Evolutionary conservation across 1,140 invertebrate genomes (phyloP).

Genomic region (Drosophila nigromelanica): DNA sequence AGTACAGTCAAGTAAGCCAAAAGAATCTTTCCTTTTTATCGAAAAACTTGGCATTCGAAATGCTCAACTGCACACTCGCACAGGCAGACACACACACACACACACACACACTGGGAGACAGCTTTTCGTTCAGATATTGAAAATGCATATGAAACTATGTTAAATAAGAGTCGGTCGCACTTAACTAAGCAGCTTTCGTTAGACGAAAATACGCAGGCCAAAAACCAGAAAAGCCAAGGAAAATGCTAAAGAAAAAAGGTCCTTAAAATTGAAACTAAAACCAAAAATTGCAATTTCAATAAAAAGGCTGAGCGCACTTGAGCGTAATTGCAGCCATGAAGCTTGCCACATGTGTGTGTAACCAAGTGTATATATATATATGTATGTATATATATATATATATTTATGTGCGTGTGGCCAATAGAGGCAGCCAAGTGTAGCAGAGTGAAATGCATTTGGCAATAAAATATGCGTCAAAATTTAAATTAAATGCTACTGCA

Average conservation of each 20-base stretch:
- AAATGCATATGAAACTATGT: slow-evolving; percentile 45
- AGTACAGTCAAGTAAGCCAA: slow-evolving; percentile 18
- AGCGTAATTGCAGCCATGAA: slow-evolving; percentile 71
- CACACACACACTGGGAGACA: background rate
- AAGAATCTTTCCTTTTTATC: slow-evolving; percentile 66
- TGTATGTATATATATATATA: background rate
- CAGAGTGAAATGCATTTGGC: slow-evolving; percentile 45
- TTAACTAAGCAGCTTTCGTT: slow-evolving; percentile 62
- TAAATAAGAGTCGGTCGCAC: slow-evolving; percentile 68
- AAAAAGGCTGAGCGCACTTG: slow-evolving; percentile 74
- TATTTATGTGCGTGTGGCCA: slow-evolving; percentile 15
- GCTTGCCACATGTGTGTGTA: slow-evolving; percentile 13
- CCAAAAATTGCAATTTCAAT: slow-evolving; percentile 66
- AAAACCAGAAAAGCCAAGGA: slow-evolving; percentile 30
- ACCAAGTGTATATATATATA: slow-evolving; percentile 6
- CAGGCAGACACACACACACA: background rate
- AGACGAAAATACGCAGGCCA: slow-evolving; percentile 27
- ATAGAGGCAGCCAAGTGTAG: slow-evolving; percentile 44
- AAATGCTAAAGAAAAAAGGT: slow-evolving; percentile 4
- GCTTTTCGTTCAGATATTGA: slow-evolving; percentile 43
- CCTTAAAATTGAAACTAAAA: slow-evolving; percentile 33
- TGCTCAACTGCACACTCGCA: slow-evolving; percentile 43
- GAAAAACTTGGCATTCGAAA: slow-evolving; percentile 71
- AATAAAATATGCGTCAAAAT: slow-evolving; percentile 75
- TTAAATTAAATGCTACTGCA: slow-evolving; percentile 63